A percentile compares a stretch with the other conserved stretches of the same genome.
Evolutionary conservation across 1,140 invertebrate genomes (phyloP).

Genomic region (Sweltsa coloradensis): DNA sequence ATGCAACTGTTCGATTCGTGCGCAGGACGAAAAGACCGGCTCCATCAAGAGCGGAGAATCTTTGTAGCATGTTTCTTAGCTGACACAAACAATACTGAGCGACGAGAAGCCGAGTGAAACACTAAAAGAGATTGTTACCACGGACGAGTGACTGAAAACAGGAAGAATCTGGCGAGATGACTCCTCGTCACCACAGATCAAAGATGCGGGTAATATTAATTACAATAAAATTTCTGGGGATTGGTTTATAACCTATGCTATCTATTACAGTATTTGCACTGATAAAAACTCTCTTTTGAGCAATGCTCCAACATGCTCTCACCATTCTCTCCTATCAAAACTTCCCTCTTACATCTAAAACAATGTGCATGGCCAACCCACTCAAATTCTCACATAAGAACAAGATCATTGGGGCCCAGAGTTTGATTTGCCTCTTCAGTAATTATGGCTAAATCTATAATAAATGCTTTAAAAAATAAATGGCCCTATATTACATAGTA

Average conservation of each 20-base stretch:
- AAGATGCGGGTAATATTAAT: slow-evolving; percentile 4
- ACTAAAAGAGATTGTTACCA: too few relatives aligned
- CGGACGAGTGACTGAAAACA: not conserved
- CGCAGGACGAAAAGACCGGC: too few relatives aligned
- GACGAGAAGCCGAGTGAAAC: too few relatives aligned
- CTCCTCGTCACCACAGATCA: not conserved
- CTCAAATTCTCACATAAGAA: not conserved
- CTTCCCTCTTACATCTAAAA: not conserved
- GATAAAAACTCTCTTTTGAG: slow-evolving; percentile 7
- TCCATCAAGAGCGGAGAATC: too few relatives aligned
- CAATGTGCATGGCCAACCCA: not conserved
- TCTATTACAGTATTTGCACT: slow-evolving; percentile 12
- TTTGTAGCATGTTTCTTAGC: too few relatives aligned
- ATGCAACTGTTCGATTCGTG: too few relatives aligned
- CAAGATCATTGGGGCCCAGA: not conserved
- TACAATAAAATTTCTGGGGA: slow-evolving; percentile 7
- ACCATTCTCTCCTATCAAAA: not conserved
- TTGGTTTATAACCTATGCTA: not conserved
- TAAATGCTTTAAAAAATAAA: slow-evolving; percentile 3
- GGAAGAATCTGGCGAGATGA: not conserved
- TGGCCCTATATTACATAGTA: not conserved
- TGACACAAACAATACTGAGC: slow-evolving; percentile 1
- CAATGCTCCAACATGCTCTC: not conserved
- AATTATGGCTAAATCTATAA: not conserved
- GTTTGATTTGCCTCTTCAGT: not conserved